A percentile compares a stretch with the other conserved stretches of the same genome.
Evolutionary conservation across 30 jellyfish, hydroid and myxozoan genomes (phyloP).

Genomic region (Aurelia sp.): DNA sequence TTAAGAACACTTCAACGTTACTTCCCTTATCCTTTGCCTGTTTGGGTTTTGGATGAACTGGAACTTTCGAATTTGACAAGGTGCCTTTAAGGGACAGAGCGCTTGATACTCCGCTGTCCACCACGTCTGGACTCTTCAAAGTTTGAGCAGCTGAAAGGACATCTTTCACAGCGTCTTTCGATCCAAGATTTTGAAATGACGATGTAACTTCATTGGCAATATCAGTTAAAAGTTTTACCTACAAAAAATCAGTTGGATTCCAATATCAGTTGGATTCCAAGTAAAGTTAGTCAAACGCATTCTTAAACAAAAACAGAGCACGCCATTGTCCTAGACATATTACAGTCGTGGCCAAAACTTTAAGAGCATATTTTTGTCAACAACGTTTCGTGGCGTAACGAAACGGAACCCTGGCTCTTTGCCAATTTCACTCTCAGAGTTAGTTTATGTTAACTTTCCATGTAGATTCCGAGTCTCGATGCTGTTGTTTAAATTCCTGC

Average conservation of each 20-base stretch:
- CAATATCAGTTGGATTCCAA: too few relatives aligned
- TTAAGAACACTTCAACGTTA: conserved; percentile 31
- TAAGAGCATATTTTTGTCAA: too few relatives aligned
- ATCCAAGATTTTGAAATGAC: conserved; percentile 20
- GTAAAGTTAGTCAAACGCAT: too few relatives aligned
- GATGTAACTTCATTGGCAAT: conserved; percentile 6
- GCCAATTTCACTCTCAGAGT: too few relatives aligned
- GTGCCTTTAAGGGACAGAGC: conserved; percentile 37
- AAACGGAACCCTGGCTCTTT: too few relatives aligned
- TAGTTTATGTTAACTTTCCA: too few relatives aligned
- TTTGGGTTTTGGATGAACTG: conserved; percentile 1
- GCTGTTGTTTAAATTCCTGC: too few relatives aligned
- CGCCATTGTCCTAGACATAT: too few relatives aligned
- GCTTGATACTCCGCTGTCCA: conserved; percentile 75
- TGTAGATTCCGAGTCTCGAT: too few relatives aligned
- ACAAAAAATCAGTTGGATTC: background rate
- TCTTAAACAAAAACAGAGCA: too few relatives aligned
- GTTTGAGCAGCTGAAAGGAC: background rate
- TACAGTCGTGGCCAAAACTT: too few relatives aligned
- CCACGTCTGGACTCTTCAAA: conserved; percentile 22
- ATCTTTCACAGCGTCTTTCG: background rate
- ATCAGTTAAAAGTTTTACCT: conserved; percentile 22
- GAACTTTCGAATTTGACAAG: conserved; percentile 13
- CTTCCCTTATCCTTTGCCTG: background rate
- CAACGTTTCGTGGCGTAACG: too few relatives aligned